phyloP scores from a whole-genome alignment of 1,140 invertebrate species.

The Calliopsis andreniformis region DNA sequence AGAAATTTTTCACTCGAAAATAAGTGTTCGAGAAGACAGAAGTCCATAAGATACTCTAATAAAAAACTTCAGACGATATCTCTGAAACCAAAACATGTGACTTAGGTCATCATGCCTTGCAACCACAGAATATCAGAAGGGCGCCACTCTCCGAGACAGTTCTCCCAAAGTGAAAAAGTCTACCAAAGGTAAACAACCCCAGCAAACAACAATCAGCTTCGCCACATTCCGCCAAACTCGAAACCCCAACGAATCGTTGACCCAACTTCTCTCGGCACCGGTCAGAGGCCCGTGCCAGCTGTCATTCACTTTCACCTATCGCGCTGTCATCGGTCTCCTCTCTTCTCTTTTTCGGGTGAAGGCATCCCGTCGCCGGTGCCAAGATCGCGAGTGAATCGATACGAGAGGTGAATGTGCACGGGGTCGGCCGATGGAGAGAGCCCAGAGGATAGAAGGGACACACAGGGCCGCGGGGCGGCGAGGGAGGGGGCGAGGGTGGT shows the following conservation, averaged over 20 bases:
- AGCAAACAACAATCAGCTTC: too few species aligned
- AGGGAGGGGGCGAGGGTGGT: slow-evolving; percentile 70
- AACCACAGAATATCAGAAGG: too few species aligned
- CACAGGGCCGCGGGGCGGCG: slow-evolving; percentile 29
- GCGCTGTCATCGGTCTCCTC: slow-evolving; percentile 12
- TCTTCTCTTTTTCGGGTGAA: slow-evolving; percentile 30
- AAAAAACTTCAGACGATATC: too few species aligned
- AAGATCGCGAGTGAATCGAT: slow-evolving; percentile 77
- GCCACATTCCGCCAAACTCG: too few species aligned
- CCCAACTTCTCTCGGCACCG: not conserved
- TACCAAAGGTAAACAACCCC: too few species aligned
- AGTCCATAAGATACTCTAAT: too few species aligned
- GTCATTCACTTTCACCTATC: slow-evolving; percentile 42
- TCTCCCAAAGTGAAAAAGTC: too few species aligned
- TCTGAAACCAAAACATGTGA: too few species aligned
- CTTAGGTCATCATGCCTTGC: too few species aligned
- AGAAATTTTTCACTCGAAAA: too few species aligned
- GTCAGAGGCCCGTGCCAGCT: slow-evolving; percentile 9
- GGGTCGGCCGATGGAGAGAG: slow-evolving; percentile 57
- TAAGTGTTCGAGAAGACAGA: too few species aligned
- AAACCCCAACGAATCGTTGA: not conserved
- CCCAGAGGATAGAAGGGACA: slow-evolving; percentile 43
- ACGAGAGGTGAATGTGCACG: slow-evolving; percentile 65
- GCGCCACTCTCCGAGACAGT: too few species aligned
- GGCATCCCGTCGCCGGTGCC: slow-evolving; percentile 62